Conservation (phyloP, 2,113 vertebrate genomes). For the Laterallus jamaicensis region DNA sequence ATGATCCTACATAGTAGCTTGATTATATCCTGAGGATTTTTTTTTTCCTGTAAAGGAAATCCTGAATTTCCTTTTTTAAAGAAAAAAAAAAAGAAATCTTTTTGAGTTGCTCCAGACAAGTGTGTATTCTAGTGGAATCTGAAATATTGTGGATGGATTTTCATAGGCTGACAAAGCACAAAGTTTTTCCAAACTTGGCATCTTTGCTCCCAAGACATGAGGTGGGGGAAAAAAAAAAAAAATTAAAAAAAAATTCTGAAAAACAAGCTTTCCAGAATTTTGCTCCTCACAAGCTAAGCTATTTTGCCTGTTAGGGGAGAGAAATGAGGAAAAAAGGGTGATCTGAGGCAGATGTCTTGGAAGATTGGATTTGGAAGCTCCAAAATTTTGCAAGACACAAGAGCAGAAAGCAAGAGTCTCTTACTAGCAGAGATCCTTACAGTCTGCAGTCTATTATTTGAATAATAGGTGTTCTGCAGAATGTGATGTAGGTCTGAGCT, state of each 20-base stretch:
- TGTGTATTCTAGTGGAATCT: not conserved
- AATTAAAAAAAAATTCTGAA: not conserved
- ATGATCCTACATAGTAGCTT: not conserved
- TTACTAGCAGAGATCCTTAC: not conserved
- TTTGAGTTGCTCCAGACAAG: not conserved
- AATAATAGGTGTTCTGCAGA: not conserved
- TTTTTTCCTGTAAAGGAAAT: not conserved
- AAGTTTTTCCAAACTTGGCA: not conserved
- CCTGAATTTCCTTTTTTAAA: not conserved
- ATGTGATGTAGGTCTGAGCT: not conserved
- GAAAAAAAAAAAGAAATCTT: not conserved
- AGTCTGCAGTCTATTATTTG: not conserved
- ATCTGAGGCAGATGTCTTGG: conserved; percentile 19
- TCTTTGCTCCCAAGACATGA: not conserved
- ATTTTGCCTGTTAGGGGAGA: not conserved
- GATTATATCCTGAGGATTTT: not conserved
- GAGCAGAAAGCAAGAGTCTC: not conserved
- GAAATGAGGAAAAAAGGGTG: not conserved
- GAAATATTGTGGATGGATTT: not conserved
- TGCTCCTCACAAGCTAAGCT: not conserved
- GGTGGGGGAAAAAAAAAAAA: not conserved
- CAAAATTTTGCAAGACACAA: not conserved
- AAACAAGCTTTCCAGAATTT: conserved; percentile 10
- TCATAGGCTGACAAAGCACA: not conserved
- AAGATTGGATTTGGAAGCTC: not conserved